Evolutionary conservation across 2,888 invertebrate genomes (phyloP), one percentile per base, ranked within the genome.

Genomic region (Nemotelus nigrinus): DNA sequence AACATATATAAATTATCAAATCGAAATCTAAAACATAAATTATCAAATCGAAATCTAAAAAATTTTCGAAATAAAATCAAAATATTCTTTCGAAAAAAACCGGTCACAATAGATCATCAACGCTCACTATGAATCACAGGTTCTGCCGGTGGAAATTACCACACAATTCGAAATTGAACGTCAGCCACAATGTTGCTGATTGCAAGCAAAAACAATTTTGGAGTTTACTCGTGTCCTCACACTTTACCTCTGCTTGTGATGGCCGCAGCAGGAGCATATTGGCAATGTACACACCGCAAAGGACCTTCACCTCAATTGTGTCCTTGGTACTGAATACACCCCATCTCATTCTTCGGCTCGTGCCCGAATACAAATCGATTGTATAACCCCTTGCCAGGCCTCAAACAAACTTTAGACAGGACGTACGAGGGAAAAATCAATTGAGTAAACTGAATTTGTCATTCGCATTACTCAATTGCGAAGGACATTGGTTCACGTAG

Each of bases 291-390:
- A 55, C 70, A 41, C 70, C 55, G 10, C 8, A 53, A 70, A 70
- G 70, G 70, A 70, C 70, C 70, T 70, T 70, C 70, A 70, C 70
- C 70, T 70, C 70, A 7, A 43, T 43, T 70, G 3, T 70, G 67
- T 53, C 70, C 70, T 70, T 70, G 70, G 70, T 43, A 70, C 10
- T 43, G 10, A 8, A 8, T 55, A 53, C 3, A 53, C 53, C 55
- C 70, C 43, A 5, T 53, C 70, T 10, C 67, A 48, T 39, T n/a
- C n/a, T 48, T 4, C 39, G 43, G 25, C 5, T 39, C 41, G 25
- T 25, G 25, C 50, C 6, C 8, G 41, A 43, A 25, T 60, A 60
- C 60, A 7, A 39, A 60, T 60, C 60, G 60, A 60, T 60, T 60
- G 3, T 7, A 41, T 25, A 25, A 25, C 25, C 25, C 25, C 25